Base-by-base conservation (phyloP, 2,888 invertebrate species). In the Germaria angustata region DNA sequence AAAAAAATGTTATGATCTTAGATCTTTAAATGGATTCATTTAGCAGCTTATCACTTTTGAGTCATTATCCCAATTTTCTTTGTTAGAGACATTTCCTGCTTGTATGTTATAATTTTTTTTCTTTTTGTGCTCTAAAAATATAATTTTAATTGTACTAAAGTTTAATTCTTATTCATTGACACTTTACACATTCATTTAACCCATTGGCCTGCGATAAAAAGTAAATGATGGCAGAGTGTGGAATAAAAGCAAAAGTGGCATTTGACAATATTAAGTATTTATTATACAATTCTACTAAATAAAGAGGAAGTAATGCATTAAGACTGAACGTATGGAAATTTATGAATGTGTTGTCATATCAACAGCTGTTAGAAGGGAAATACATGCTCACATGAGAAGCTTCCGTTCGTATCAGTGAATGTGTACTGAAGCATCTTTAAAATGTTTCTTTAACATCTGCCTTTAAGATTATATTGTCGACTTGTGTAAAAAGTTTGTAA, bases 381-480 rank as follows among this genome's bases (percentile, higher is more conserved):
- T 55, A 55, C 39, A 49, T 36, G 34, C 46, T 46, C 39, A 49
- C 28, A 36, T 46, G 20, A 44, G 15, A 34, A 39, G 8, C 9
- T 28, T 49, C 11, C 32, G 24, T 1, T 0, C 13, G 2, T 6
- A n/a, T 44, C 3, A 15, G 13, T 59, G n/a, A 2, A 8, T 59
- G n/a, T 59, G 17, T n/a, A n/a, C 1, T n/a, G 0, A 22, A n/a
- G 11, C 53, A 41, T 41, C 17, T 55, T 20, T 11, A 41, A 57
- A 32, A 59, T 73, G 61, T 72, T 57, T 17, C 49, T 76, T 69
- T 80, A 80, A 76, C 68, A 71, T 76, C 69, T 80, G 75, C 76
- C 76, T 72, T 71, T 8, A 59, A 80, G 76, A 76, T 81, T 81
- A 76, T 66, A 77, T 22, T 76, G 81, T 72, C 76, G 51, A 66